A percentile compares a stretch with the other conserved stretches of the same genome.
Conservation (phyloP, 2,888 invertebrate genomes). For the Melinaea menophilus region DNA sequence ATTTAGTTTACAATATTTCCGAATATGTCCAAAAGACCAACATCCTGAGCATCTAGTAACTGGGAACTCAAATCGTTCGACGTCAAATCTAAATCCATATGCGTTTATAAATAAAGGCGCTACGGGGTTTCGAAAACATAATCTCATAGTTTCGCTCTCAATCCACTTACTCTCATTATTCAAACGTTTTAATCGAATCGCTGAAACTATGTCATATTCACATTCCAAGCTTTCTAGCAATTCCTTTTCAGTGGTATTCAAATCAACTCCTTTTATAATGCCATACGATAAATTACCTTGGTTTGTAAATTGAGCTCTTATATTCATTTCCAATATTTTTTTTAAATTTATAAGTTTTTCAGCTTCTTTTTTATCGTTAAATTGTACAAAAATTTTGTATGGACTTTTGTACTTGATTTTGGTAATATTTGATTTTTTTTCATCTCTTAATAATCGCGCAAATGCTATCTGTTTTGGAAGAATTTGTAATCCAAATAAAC, state of each 20-base stretch:
- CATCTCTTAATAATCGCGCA: conserved; percentile 27
- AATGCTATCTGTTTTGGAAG: conserved; percentile 32
- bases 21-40: conserved; percentile 29
- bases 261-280: conserved; percentile 24
- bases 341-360: conserved; percentile 21
- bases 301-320: conserved; percentile 19
- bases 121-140: too few relatives aligned
- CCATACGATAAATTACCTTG: conserved; percentile 25
- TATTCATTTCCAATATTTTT: conserved; percentile 22
- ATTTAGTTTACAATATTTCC: conserved; percentile 24
- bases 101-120: too few relatives aligned
- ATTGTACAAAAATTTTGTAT: conserved; percentile 26
- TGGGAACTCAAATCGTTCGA: conserved; percentile 24
- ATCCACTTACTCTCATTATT: too few relatives aligned
- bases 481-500: background rate
- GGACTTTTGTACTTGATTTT: conserved; percentile 29
- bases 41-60: conserved; percentile 33
- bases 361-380: conserved; percentile 22
- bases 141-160: too few relatives aligned
- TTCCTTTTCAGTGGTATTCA: conserved; percentile 25
- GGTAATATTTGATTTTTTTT: conserved; percentile 25
- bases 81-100: too few relatives aligned
- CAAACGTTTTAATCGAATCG: conserved; percentile 21
- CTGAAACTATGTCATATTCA: conserved; percentile 17
- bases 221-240: conserved; percentile 18